Base-by-base conservation (phyloP, 2,113 vertebrate genomes). In the Lampris incognitus region DNA sequence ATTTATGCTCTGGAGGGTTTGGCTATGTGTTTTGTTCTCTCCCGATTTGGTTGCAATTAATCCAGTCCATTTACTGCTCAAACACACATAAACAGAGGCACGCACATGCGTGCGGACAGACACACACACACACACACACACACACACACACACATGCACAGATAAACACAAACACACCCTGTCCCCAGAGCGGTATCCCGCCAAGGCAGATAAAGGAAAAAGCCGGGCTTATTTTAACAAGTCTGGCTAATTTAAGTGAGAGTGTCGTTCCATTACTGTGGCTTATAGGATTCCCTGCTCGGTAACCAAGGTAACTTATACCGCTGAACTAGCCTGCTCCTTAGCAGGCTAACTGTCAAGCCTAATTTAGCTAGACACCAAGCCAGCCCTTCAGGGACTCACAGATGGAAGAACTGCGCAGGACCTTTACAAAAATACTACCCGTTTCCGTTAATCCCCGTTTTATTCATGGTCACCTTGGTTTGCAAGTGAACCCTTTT, bases 31-130 rank as follows among this genome's bases (percentile, higher is more conserved):
- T 50, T 46, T 69, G 6, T 55, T 60, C 62, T 57, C 72, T 75
- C 64, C 58, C 56, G 24, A 50, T 60, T 67, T 61, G 70, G 41
- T 66, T 48, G 13, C 4, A 60, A 55, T 66, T 78, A 82, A 85
- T 83, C 79, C 78, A n/a, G 5, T 10, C 38, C 54, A 39, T 58
- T 79, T n/a, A 8, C 8, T 46, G 9, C 56, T 57, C 74, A 72
- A 37, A 40, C 79, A 58, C 46, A 58, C 52, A 58, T 55, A 48
- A 62, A 36, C 55, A 50, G 48, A 48, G 40, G 41, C 65, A 44
- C 72, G 8, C 38, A 11, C 24, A 24, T 24, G 24, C 0, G 24
- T 24, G 24, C 24, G 24, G 24, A 62, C 60, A 55, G n/a, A 41
- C 54, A 61, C 8, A 56, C 46, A 58, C 52, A 58, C 61, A 48